A percentile compares a stretch with the other conserved stretches of the same genome.
Conservation (phyloP, 2,113 vertebrate species). For the Puma concolor region DNA sequence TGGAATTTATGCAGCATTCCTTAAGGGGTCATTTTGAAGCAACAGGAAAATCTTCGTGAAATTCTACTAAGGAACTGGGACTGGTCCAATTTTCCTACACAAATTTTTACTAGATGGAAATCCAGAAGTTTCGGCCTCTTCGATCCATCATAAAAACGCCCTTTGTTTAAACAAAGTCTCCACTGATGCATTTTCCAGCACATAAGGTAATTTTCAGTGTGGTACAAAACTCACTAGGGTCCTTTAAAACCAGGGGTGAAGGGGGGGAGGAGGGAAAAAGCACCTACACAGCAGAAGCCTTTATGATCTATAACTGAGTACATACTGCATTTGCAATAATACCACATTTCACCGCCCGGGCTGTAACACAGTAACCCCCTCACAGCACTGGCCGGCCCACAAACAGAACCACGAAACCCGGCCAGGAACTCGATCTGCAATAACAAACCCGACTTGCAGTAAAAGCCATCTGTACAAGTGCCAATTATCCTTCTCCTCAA, state of each 20-base stretch:
- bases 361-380: constrained; percentile 47
- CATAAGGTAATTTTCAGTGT: constrained; percentile 73
- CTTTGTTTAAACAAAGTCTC: constrained; percentile 84
- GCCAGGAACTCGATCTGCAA: constrained; percentile 71
- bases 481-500: constrained; percentile 88
- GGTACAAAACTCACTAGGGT: constrained; percentile 68
- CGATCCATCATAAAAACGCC: constrained; percentile 81
- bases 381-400: constrained; percentile 60
- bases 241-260: constrained; percentile 60
- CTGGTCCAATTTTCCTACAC: constrained; percentile 73
- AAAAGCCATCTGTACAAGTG: constrained; percentile 86
- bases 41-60: constrained; percentile 71
- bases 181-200: constrained; percentile 75
- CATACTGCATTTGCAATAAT: constrained; percentile 12
- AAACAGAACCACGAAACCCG: constrained; percentile 75
- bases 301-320: constrained; percentile 56
- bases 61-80: constrained; percentile 79
- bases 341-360: constrained; percentile 43
- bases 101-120: constrained; percentile 73
- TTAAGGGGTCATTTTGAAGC: constrained; percentile 68
- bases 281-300: constrained; percentile 53
- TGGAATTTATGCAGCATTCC: constrained; percentile 75
- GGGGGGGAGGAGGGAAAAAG: constrained; percentile 37
- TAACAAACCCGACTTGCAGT: constrained; percentile 81
- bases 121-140: constrained; percentile 81